Conservation (phyloP, 37 sponge, comb jelly and placozoan species). For the Oopsacas minuta region DNA sequence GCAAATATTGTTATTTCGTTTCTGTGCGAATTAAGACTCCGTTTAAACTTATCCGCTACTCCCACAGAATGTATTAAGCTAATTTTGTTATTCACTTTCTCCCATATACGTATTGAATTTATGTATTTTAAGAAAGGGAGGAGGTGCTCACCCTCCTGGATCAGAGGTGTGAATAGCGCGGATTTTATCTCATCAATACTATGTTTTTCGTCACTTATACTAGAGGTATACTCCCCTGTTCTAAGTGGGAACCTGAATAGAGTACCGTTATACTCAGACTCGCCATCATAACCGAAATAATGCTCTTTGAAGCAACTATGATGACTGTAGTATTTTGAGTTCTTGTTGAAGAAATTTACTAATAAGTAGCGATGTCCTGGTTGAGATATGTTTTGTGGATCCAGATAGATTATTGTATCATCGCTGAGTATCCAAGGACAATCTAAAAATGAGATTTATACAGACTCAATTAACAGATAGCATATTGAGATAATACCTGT, state of each 20-base stretch:
- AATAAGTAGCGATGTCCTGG: neutral
- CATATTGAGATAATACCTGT: constrained; percentile 38
- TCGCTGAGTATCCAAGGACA: neutral
- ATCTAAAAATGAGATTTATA: neutral
- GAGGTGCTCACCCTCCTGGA: neutral
- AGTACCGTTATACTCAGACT: neutral
- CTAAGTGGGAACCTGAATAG: neutral
- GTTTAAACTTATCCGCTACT: neutral
- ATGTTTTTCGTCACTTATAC: neutral
- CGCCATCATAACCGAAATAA: neutral
- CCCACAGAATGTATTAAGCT: neutral
- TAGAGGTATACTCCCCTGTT: neutral
- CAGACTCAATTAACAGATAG: neutral
- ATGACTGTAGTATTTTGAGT: neutral
- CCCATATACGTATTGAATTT: neutral
- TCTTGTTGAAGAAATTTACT: neutral
- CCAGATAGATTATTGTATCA: neutral
- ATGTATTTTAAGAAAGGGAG: neutral
- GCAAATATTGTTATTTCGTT: neutral
- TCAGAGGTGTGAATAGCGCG: neutral
- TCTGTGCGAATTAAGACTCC: neutral
- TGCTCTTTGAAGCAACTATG: neutral
- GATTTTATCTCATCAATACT: neutral
- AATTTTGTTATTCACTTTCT: neutral
- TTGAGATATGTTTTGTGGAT: neutral